Evolutionary conservation across 2,797 vertebrate species (phyloP), one percentile per base, ranked within the genome.

Genomic region (Saguinus oedipus): DNA sequence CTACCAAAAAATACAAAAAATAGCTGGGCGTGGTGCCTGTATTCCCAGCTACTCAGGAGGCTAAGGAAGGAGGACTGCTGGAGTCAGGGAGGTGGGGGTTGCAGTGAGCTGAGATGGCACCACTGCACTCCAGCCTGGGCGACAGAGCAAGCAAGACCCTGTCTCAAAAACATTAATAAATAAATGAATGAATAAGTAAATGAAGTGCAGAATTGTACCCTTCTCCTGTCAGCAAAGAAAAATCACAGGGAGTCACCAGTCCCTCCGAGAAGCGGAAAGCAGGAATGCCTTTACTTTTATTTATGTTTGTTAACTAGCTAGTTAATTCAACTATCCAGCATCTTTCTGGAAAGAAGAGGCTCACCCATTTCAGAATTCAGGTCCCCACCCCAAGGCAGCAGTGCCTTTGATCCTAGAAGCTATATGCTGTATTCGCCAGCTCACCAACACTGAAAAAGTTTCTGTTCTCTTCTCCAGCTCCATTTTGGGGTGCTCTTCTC

Each of bases 311-410:
- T 90, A 57, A 27, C 81, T 68, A 88, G 59, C 11, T 30, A 57
- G 75, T 55, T 88, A 81, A 88, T 92, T 81, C 90, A 93, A 80
- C 53, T 44, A 72, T 27, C 61, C 39, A 1, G 46, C 33, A 26
- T 90, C 76, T 68, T 93, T 95, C 78, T 88, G 39, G 68, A 92
- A 46, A 42, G 39, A 88, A 89, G n/a, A 88, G 46, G 30, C 22
- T 13, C 46, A 42, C 75, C 14, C 50, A 68, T 42, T 68, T 83
- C 68, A 64, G 68, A 94, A 42, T 57, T 61, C n/a, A 91, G 88
- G n/a, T n/a, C 64, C 30, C 33, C 59, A 24, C 15, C 7, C 48
- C 39, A 81, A 36, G 53, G 61, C 24, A 78, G 70, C 70, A 83
- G 48, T 14, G 72, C n/a, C 61, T 96, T 48, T 46, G 42, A 81